Percentiles rank a stretch among this genome's conserved stretches.
These are phyloP conservation scores for Heliconius charithonia DNA, from an alignment of 2,888 invertebrate species.

Conservation along the genomic window DNA sequence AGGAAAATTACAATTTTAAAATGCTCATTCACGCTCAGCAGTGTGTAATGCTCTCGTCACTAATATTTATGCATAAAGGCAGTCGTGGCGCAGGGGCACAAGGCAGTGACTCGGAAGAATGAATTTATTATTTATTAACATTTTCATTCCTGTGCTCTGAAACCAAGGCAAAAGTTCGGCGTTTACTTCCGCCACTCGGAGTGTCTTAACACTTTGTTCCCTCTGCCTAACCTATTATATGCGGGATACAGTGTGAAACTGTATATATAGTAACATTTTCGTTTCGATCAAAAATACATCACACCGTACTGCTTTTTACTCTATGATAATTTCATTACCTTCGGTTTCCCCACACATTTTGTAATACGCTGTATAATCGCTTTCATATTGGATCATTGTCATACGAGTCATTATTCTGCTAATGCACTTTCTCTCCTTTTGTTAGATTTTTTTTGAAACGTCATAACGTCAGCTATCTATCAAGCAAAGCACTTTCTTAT, in stretches of 20 bases:
- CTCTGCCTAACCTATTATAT: no score
- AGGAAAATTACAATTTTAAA: not conserved
- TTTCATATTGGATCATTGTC: slow-evolving; percentile 55
- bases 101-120: no score
- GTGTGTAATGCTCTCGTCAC: slow-evolving; percentile 39
- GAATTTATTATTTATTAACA: no score
- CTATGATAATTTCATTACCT: slow-evolving; percentile 35
- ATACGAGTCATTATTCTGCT: slow-evolving; percentile 53
- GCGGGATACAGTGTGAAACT: no score
- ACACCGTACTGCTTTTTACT: slow-evolving; percentile 45
- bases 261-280: slow-evolving; percentile 13
- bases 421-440: slow-evolving; percentile 75
- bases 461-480: slow-evolving; percentile 64
- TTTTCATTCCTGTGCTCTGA: no score
- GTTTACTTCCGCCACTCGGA: no score
- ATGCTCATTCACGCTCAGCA: not conserved
- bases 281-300: slow-evolving; percentile 27
- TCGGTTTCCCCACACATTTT: slow-evolving; percentile 48
- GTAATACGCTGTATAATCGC: slow-evolving; percentile 56
- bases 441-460: slow-evolving; percentile 69
- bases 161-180: no score
- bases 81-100: slow-evolving; percentile 39
- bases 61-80: slow-evolving; percentile 19
- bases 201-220: no score
- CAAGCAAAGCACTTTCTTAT: slow-evolving; percentile 67